Evolutionary conservation across 35 echinoderm and acorn worm species (phyloP), one percentile per base, ranked within the genome.

Genomic region (Ophiothrix spiculata): DNA sequence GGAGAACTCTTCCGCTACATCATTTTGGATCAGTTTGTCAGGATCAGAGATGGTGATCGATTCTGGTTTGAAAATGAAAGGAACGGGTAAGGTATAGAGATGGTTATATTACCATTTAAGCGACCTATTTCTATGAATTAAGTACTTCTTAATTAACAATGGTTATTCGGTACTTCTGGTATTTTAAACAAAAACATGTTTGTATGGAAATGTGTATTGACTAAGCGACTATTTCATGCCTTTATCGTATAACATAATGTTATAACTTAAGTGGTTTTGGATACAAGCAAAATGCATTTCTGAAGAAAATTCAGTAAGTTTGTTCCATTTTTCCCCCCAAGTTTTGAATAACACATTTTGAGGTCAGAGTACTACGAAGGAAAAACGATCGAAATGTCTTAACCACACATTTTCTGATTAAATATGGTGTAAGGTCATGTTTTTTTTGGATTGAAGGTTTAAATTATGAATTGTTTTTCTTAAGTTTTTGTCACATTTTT

Each of bases 61-160:
- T 99, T 99, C 83, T 99, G 96, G 96, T 99, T 99, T 79, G 92
- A 99, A 78, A 94, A 88, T 75, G 36, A 92, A 40, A 29, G 40
- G 0, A 79, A 75, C 39, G 89, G 91, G 95, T 98, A 35, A 98
- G 89, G n/a, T n/a, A n/a, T 84, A 0, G 36, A 32, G n/a, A n/a
- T n/a, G n/a, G n/a, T n/a, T 39, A 32, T 74, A 15, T 74, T 74
- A n/a, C n/a, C n/a, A 74, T 29, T 29, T 23, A 0, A 74, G 13
- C 33, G 64, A 32, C n/a, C 33, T 13, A 29, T 74, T 74, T 74
- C 25, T 74, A 74, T 29, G 15, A 21, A 25, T 74, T 4, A 29
- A 4, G 0, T 74, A 29, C 33, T n/a, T n/a, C n/a, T n/a, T n/a
- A n/a, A n/a, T n/a, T n/a, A n/a, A n/a, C n/a, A n/a, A n/a, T n/a